Conservation (phyloP, 2,113 vertebrate species). For the Mormoops blainvillei region DNA sequence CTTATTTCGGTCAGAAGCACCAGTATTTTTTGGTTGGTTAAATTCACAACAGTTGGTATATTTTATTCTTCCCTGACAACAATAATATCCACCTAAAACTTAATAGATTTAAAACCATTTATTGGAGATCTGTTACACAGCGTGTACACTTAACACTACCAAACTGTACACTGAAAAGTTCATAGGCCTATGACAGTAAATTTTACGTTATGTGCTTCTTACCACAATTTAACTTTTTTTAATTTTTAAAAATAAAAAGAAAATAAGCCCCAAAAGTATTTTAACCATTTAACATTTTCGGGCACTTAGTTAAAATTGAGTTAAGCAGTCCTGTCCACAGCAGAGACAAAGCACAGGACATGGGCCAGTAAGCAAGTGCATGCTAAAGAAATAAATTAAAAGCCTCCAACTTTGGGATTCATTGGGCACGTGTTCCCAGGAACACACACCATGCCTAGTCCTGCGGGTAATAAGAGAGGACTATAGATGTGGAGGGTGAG, state of each 20-base stretch:
- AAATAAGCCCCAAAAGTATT: background rate
- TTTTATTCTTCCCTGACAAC: background rate
- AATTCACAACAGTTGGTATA: background rate
- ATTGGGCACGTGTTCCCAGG: background rate
- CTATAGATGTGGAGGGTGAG: background rate
- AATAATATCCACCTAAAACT: background rate
- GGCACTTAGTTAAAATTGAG: background rate
- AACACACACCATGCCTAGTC: background rate
- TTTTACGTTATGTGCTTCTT: background rate
- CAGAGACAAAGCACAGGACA: background rate
- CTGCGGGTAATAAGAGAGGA: background rate
- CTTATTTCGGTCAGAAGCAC: background rate
- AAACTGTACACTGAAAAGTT: background rate
- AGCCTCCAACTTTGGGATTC: background rate
- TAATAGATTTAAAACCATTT: background rate
- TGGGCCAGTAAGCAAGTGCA: background rate
- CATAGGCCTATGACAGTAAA: background rate
- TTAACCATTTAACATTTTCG: background rate
- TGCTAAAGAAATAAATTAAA: conserved; percentile 12
- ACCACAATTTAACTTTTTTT: background rate
- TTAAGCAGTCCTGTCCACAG: background rate
- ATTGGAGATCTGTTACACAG: background rate
- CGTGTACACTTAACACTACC: background rate
- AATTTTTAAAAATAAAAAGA: background rate
- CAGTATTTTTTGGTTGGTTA: background rate